A percentile compares a stretch with the other conserved stretches of the same genome.
phyloP scores from a whole-genome alignment of 2,797 vertebrate species.

The Trichosurus vulpecula region DNA sequence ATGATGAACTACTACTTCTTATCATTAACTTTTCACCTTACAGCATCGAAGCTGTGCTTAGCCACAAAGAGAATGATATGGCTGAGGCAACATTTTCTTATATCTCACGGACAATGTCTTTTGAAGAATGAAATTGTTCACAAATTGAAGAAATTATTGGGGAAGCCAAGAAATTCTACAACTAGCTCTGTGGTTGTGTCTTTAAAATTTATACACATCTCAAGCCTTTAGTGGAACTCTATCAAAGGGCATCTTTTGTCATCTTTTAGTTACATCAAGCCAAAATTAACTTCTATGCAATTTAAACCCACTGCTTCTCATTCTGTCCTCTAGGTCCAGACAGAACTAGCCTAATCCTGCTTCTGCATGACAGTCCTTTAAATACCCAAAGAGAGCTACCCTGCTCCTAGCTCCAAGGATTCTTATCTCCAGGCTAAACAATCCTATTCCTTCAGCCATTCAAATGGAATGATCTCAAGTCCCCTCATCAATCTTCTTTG shows the following conservation, averaged over 20 bases:
- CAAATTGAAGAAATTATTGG: neutral
- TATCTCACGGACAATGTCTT: neutral
- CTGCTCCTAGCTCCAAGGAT: neutral
- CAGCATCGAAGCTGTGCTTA: neutral
- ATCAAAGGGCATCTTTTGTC: neutral
- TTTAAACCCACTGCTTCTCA: neutral
- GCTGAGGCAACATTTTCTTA: neutral
- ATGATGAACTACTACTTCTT: constrained; percentile 22
- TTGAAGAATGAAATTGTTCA: neutral
- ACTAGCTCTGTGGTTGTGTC: neutral
- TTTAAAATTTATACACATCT: neutral
- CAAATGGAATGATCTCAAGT: neutral
- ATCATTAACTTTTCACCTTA: constrained; percentile 5
- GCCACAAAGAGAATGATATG: neutral
- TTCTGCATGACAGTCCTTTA: neutral
- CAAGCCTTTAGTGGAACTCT: neutral
- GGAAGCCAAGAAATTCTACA: neutral
- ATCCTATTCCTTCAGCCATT: neutral
- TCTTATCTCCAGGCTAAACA: neutral
- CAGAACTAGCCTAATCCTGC: neutral
- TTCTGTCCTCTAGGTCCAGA: neutral
- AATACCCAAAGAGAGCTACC: neutral
- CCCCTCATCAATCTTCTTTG: neutral
- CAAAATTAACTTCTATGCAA: neutral
- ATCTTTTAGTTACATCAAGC: neutral